A percentile compares a stretch with the other conserved stretches of the same genome.
Conservation (phyloP, 2,113 vertebrate species). For the Mobula birostris region DNA sequence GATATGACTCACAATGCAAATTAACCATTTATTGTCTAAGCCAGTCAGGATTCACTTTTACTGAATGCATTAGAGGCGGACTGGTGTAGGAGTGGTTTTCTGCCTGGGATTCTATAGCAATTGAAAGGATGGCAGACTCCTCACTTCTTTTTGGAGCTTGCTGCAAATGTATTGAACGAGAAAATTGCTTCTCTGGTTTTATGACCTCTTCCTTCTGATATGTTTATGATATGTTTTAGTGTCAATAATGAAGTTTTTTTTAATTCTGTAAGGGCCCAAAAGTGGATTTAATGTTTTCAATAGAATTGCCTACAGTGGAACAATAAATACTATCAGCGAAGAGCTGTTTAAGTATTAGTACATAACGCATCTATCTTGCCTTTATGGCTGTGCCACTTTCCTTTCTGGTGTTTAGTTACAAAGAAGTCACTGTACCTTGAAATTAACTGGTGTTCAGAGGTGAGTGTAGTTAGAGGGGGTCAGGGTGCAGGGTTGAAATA, state of each 20-base stretch:
- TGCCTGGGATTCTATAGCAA: background rate
- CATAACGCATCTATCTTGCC: background rate
- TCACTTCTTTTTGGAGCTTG: background rate
- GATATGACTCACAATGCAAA: background rate
- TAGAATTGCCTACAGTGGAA: background rate
- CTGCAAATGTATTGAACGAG: background rate
- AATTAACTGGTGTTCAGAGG: background rate
- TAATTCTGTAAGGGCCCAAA: background rate
- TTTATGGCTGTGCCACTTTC: background rate
- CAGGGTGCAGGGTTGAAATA: too few species aligned
- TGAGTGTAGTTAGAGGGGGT: too few species aligned
- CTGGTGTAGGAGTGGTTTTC: background rate
- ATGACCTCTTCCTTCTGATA: background rate
- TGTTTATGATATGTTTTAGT: background rate
- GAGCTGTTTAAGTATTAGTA: background rate
- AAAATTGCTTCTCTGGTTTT: background rate
- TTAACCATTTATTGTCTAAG: conserved; percentile 1
- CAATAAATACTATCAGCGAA: background rate
- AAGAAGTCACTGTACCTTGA: background rate
- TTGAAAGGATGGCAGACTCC: background rate
- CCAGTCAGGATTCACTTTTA: background rate
- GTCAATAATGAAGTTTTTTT: background rate
- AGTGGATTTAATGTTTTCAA: background rate
- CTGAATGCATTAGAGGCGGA: background rate
- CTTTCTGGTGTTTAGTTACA: background rate